Conservation (phyloP, 35 echinoderm and acorn worm genomes). For the Ptychodera flava region DNA sequence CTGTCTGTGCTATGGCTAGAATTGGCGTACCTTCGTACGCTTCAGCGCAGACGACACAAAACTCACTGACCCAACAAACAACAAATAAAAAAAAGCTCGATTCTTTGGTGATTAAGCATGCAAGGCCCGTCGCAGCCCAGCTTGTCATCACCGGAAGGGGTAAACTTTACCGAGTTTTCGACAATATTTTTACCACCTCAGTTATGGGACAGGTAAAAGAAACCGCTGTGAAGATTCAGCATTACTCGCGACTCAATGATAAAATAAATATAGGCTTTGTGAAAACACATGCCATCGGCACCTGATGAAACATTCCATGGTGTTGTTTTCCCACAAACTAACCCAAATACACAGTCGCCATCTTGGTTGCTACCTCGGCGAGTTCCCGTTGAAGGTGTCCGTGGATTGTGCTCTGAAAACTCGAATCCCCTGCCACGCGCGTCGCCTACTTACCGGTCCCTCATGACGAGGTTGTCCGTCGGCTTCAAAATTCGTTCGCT, state of each 20-base stretch:
- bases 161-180: neutral
- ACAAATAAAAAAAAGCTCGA: too few relatives aligned
- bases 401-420: too few relatives aligned
- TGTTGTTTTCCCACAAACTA: conserved; percentile 1
- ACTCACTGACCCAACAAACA: neutral
- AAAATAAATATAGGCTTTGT: too few relatives aligned
- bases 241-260: too few relatives aligned
- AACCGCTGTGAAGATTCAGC: too few relatives aligned
- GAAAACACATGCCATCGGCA: too few relatives aligned
- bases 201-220: too few relatives aligned
- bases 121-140: neutral
- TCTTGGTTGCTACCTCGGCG: neutral
- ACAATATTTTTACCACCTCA: too few relatives aligned
- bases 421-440: too few relatives aligned
- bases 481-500: neutral
- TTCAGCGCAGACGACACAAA: too few relatives aligned
- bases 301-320: too few relatives aligned
- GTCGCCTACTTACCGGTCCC: neutral
- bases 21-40: neutral
- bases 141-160: neutral
- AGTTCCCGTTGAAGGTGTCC: too few relatives aligned
- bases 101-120: neutral
- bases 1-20: neutral
- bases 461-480: neutral
- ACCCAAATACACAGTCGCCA: neutral